Base-by-base conservation (phyloP, 2,888 invertebrate genomes). In the Molorchus minor region DNA sequence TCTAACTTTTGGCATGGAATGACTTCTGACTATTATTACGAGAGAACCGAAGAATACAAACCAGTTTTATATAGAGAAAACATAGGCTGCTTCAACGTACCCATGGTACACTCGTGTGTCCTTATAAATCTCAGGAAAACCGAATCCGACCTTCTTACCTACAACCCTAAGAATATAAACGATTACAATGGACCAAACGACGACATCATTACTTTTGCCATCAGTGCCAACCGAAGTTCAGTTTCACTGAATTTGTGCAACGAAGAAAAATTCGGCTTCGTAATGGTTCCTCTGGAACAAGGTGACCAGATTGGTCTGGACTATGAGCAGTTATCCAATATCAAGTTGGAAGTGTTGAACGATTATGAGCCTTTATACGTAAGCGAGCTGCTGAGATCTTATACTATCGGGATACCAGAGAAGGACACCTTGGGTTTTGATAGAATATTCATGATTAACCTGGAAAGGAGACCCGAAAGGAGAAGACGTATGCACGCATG, bases 1-100 rank as follows among this genome's bases (percentile, higher is more conserved):
- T 94, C 95, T 13, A 98, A 98, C 80, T 98, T 94, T 80, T 98
- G 98, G 98, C 92, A 92, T 70, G 97, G 92, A 2, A 96, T 98
- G 93, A 88, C 91, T 0, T 84, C 87, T 0, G 86, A 91, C 61
- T 95, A 91, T 76, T 92, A 96, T 77, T 94, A 94, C 75, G 80
- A 85, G 65, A 84, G 96, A 71, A 93, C 94, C 0, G 90, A 92
- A 3, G 88, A 92, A 40, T 98, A 98, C 77, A 87, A 90, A 70
- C 87, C 89, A 1, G 93, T 97, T 46, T 82, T 93, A 38, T 84
- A 88, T 62, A 81, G 88, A 10, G 84, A 88, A 58, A 72, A 85
- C 53, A 75, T 80, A 0, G 96, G 96, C 0, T 92, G 93, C 74
- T 92, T 91, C 75, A 73, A 82, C 2, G 97, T 98, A 0, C 94